phyloP scores from a whole-genome alignment of 1,140 invertebrate genomes.

The Tetraneura akinire region DNA sequence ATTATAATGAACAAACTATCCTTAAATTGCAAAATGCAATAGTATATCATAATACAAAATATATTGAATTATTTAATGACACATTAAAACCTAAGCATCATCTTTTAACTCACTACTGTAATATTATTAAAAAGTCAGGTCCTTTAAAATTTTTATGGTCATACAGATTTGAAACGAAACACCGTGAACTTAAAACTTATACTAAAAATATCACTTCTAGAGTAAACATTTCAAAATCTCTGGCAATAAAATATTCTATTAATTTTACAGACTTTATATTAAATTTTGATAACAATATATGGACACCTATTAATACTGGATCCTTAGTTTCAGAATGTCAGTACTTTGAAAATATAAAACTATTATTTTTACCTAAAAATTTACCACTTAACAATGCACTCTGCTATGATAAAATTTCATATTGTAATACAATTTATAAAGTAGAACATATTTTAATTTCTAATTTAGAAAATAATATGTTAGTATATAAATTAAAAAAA shows the following conservation, averaged over 20 bases:
- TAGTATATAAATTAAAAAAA: neutral
- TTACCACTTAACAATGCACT: neutral
- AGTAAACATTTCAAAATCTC: neutral
- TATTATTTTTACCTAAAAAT: neutral
- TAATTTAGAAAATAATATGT: neutral
- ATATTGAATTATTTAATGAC: neutral
- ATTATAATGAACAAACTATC: neutral
- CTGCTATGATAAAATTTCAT: neutral
- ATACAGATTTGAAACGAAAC: neutral
- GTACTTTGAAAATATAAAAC: neutral
- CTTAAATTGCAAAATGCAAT: neutral
- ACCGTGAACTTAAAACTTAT: neutral
- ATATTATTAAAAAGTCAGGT: slow-evolving; percentile 11
- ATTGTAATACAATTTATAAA: neutral
- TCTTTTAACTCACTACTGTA: too few relatives aligned
- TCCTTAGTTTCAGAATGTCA: neutral
- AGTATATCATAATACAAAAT: neutral
- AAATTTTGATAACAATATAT: neutral
- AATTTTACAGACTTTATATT: neutral
- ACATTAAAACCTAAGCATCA: slow-evolving; percentile 27
- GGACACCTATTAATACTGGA: neutral
- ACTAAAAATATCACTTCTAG: neutral
- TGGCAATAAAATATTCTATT: neutral
- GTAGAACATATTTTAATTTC: neutral
- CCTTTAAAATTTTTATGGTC: neutral